phyloP scores from a whole-genome alignment of 2,113 vertebrate genomes.

The Syrmaticus mikado region DNA sequence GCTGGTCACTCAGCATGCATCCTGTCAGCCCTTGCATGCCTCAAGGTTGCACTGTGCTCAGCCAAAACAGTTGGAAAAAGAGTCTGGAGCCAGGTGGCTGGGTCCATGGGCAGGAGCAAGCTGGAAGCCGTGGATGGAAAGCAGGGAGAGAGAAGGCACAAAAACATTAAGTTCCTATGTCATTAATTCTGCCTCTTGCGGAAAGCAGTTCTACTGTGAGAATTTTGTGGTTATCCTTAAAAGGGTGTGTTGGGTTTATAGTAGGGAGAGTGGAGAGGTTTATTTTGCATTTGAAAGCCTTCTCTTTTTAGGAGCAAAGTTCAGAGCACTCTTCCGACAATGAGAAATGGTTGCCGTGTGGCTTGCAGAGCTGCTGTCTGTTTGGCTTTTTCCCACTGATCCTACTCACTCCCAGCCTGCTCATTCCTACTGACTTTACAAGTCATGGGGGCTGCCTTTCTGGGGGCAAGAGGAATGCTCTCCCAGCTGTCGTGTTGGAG shows the following conservation, averaged over 20 bases:
- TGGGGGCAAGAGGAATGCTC: background rate
- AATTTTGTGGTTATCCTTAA: background rate
- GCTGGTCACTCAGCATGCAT: background rate
- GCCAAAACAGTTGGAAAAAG: background rate
- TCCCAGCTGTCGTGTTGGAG: background rate
- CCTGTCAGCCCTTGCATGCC: background rate
- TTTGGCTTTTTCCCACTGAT: background rate
- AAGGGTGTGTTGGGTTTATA: background rate
- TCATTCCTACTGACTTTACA: background rate
- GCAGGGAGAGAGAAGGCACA: background rate
- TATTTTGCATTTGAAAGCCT: background rate
- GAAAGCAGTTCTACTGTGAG: background rate
- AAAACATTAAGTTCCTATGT: background rate
- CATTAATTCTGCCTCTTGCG: background rate
- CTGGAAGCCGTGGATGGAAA: background rate
- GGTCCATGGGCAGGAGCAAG: background rate
- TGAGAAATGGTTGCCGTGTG: background rate
- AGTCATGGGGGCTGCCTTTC: background rate
- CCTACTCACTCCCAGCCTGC: background rate
- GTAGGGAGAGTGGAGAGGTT: background rate
- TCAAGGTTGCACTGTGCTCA: background rate
- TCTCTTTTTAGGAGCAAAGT: background rate
- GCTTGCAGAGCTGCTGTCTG: background rate
- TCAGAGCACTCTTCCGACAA: background rate
- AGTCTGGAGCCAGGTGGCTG: background rate